Evolutionary conservation across 2,113 vertebrate species (phyloP), one percentile per base, ranked within the genome.

Genomic region (Gavia stellata): DNA sequence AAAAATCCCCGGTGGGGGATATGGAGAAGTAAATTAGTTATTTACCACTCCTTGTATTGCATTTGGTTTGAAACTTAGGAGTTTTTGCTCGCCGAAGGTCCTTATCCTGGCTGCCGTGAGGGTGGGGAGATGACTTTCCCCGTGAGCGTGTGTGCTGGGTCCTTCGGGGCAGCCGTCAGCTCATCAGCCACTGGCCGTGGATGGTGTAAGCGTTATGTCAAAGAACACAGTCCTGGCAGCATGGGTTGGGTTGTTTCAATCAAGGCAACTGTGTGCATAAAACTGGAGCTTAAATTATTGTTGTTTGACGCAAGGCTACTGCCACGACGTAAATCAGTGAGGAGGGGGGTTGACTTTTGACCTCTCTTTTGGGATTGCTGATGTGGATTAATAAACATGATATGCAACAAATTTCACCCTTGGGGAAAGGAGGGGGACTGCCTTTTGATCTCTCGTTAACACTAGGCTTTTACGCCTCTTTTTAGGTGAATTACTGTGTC

Each of bases 151-250:
- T 49, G 23, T 36, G n/a, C 44, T 16, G 50, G 21, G 50, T 21
- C 36, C 0, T 0, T 28, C 34, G 49, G 42, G 17, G 33, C 61
- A 49, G 66, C 50, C 2, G 0, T 5, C 24, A 33, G n/a, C 53
- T 36, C 18, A 1, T 16, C 34, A 17, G 59, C 40, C 38, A 3
- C 33, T 3, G 28, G 40, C 34, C 1, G 0, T 8, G 24, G 0
- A 0, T 2, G 3, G 14, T 19, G n/a, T 20, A 7, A 52, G 36
- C 2, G 2, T 36, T 31, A 3, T 6, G 5, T 44, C 1, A 1
- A 33, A 55, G 17, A 28, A n/a, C 62, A 44, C 6, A 12, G 25
- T 26, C 34, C n/a, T 72, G 74, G 62, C n/a, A 82, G 42, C 6
- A 2, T 0, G 2, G 6, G 6, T 28, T 34, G 49, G 17, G 33